Conservation (phyloP, 2,113 vertebrate genomes). For the Grammomys dolichurus region DNA sequence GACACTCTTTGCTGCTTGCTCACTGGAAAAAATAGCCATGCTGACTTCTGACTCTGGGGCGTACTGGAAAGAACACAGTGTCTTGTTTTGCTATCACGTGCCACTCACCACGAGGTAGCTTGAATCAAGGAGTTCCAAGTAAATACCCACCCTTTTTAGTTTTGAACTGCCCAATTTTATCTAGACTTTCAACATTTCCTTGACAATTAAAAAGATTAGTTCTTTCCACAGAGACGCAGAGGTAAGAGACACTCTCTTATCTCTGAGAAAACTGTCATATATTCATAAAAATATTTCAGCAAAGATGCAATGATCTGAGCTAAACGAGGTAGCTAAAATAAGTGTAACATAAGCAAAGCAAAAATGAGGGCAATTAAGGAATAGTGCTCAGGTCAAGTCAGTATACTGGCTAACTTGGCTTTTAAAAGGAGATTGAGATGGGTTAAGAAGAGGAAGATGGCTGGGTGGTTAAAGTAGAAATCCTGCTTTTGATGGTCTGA, state of each 20-base stretch:
- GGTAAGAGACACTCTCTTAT: conserved; percentile 1
- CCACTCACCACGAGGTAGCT: not conserved
- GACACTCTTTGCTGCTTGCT: not conserved
- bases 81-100: not conserved
- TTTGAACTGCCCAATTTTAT: not conserved
- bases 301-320: conserved; percentile 54
- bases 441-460: not conserved
- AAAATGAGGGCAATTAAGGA: conserved; percentile 6
- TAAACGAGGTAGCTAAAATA: not conserved
- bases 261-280: conserved; percentile 45
- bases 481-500: no score
- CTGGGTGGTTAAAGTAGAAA: not conserved
- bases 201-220: conserved; percentile 24
- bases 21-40: not conserved
- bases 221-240: not conserved
- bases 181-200: conserved; percentile 51
- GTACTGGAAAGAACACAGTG: not conserved
- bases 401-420: not conserved
- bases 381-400: not conserved
- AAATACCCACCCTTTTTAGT: not conserved
- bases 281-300: conserved; percentile 45
- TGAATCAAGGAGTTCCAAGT: not conserved
- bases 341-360: conserved; percentile 1
- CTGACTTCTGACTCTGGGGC: not conserved
- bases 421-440: not conserved